Evolutionary conservation across 1,140 invertebrate species (phyloP).

Genomic region (Coptotermes formosanus): DNA sequence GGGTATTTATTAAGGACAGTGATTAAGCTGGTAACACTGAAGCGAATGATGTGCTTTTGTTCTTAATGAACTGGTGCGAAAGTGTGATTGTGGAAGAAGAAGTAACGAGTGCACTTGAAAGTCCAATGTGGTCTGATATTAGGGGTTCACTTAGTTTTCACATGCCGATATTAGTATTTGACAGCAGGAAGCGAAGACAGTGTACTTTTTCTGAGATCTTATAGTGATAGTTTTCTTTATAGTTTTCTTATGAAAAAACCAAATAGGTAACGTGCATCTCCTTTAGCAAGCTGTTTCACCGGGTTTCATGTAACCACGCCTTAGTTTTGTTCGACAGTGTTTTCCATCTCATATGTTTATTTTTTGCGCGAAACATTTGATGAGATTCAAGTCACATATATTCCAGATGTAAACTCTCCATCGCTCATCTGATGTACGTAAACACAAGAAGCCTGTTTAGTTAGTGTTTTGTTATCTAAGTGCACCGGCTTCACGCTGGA

Average conservation of each 20-base stretch:
- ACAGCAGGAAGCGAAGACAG: background rate
- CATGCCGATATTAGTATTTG: background rate
- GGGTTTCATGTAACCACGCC: too few species aligned
- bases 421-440: background rate
- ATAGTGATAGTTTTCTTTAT: background rate
- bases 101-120: background rate
- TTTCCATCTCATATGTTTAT: too few species aligned
- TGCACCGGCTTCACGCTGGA: slow-evolving; percentile 31
- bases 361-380: too few species aligned
- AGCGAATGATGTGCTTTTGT: background rate
- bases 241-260: background rate
- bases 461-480: slow-evolving; percentile 25
- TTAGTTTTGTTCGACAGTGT: too few species aligned
- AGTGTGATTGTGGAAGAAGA: background rate
- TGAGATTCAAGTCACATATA: too few species aligned
- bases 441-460: background rate
- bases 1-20: background rate
- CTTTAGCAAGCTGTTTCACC: too few species aligned
- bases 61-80: background rate
- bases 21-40: background rate
- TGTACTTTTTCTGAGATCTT: background rate
- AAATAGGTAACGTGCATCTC: background rate
- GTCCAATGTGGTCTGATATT: background rate
- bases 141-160: background rate
- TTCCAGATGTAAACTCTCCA: background rate